Base-by-base conservation (phyloP, 1,140 invertebrate genomes). In the Daktulosphaira vitifoliae region DNA sequence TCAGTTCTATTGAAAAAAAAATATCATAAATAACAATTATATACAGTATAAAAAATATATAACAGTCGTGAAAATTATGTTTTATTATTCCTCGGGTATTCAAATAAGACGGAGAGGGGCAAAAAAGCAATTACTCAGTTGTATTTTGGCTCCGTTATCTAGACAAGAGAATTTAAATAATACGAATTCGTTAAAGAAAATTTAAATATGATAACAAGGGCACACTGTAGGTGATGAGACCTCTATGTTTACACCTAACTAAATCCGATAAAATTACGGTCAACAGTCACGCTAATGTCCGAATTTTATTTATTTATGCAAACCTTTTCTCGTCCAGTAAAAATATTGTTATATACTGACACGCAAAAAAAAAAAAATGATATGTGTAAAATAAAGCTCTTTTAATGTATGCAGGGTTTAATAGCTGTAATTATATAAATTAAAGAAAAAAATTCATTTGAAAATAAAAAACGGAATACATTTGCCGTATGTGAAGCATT, bases 71-170 rank as follows among this genome's bases (percentile, higher is more conserved):
- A n/a, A n/a, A n/a, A n/a, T n/a, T n/a, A n/a, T n/a, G n/a, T n/a
- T n/a, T n/a, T n/a, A n/a, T n/a, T n/a, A n/a, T n/a, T n/a, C n/a
- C n/a, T n/a, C n/a, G n/a, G n/a, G n/a, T n/a, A n/a, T n/a, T n/a
- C n/a, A n/a, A n/a, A 33, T 48, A 23, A 29, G 26, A 18, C n/a
- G 18, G 15, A 16, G 29, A 2, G 26, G 51, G 13, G 20, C 7
- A 38, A 38, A 53, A 53, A 53, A 53, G 51, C 51, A 53, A 53
- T 53, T 53, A 37, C 51, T 53, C 51, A 18, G 29, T 29, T 20
- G 18, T 16, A 29, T 53, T 29, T 16, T 13, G n/a, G 51, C 37
- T 53, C 37, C 33, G 33, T 53, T 37, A 16, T 37, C 18, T 22
- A 11, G 51, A 33, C 29, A 33, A 8, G 11, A 38, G 11, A 39